Conservation (phyloP, 2,113 vertebrate genomes). For the Hipposideros armiger region DNA sequence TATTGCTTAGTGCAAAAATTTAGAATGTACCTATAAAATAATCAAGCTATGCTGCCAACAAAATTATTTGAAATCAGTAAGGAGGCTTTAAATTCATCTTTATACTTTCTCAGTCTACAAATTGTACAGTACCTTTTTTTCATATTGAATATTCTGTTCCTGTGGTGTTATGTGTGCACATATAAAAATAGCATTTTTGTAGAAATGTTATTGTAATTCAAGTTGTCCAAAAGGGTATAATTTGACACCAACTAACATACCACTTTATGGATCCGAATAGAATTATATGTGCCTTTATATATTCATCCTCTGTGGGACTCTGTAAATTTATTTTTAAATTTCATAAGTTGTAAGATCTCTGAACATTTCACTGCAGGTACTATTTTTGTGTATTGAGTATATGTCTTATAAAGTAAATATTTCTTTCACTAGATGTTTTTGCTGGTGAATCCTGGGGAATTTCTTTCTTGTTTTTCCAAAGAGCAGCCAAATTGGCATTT, state of each 20-base stretch:
- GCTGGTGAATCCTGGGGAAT: constrained; percentile 26
- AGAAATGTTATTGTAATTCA: constrained; percentile 1
- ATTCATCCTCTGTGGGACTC: background rate
- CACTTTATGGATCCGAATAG: constrained; percentile 33
- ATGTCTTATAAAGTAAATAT: background rate
- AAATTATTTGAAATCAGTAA: constrained; percentile 26
- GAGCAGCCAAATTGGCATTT: constrained; percentile 41
- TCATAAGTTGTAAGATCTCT: constrained; percentile 6
- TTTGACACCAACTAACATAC: background rate
- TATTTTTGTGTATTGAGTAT: constrained; percentile 6
- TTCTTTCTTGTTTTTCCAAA: constrained; percentile 48
- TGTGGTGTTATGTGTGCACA: background rate
- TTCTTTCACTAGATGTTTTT: constrained; percentile 36
- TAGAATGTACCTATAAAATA: background rate
- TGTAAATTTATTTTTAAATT: constrained; percentile 49
- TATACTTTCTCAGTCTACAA: background rate
- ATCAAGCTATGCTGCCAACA: background rate
- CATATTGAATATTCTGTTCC: background rate
- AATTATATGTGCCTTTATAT: background rate
- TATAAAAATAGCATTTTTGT: constrained; percentile 35
- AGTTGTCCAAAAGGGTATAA: background rate
- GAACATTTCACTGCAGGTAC: background rate
- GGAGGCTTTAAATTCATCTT: background rate
- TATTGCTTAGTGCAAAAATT: background rate
- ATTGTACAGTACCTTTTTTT: background rate